Evolutionary conservation across 2,113 vertebrate genomes (phyloP).

Genomic region (Cyrtonyx montezumae): DNA sequence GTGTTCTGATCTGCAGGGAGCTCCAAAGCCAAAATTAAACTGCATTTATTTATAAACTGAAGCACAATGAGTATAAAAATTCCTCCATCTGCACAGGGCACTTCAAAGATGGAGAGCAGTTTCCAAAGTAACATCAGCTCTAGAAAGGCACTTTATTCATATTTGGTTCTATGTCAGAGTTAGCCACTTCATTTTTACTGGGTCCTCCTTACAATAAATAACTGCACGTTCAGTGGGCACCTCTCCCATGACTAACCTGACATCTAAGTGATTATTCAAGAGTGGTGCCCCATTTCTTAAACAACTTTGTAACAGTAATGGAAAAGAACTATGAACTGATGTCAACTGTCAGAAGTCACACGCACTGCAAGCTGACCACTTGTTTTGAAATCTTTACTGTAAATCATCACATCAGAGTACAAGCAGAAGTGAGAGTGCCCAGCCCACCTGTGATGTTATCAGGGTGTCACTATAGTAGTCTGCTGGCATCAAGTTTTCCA

Average conservation of each 20-base stretch:
- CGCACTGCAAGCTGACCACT: neutral
- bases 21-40: neutral
- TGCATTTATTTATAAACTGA: neutral
- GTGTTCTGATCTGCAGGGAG: neutral
- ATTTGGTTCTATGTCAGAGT: neutral
- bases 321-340: neutral
- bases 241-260: neutral
- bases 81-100: neutral
- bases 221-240: neutral
- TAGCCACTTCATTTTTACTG: neutral
- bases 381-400: neutral
- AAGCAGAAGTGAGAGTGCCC: neutral
- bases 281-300: neutral
- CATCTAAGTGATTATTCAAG: neutral
- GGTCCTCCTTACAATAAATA: neutral
- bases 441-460: constrained; percentile 89
- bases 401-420: neutral
- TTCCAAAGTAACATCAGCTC: neutral
- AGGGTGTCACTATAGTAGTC: constrained; percentile 93
- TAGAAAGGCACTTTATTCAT: neutral
- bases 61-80: neutral
- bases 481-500: constrained; percentile 90
- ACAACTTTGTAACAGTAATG: neutral
- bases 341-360: neutral
- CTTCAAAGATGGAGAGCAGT: neutral